Evolutionary conservation across 2,888 invertebrate species (phyloP).

Genomic region (Cyclophora punctaria): DNA sequence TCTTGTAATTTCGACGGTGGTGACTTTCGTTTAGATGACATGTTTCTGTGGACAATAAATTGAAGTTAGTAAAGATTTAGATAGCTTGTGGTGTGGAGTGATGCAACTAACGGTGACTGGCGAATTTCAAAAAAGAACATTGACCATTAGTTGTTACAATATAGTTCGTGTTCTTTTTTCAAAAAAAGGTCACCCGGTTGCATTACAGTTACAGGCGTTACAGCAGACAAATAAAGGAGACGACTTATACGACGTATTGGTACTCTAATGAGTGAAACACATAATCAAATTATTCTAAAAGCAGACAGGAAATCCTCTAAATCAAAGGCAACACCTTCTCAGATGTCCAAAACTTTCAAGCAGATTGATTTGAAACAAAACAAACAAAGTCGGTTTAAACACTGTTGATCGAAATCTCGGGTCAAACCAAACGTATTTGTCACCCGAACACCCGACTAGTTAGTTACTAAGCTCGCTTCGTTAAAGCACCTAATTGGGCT

Average conservation of each 20-base stretch:
- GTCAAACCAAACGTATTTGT: slow-evolving; percentile 61
- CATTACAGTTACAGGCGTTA: too few relatives aligned
- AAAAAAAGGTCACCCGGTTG: too few relatives aligned
- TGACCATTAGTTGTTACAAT: too few relatives aligned
- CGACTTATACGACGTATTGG: too few relatives aligned
- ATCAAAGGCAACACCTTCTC: slow-evolving; percentile 3
- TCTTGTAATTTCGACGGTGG: slow-evolving; percentile 95
- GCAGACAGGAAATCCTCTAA: too few relatives aligned
- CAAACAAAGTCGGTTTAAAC: slow-evolving; percentile 34
- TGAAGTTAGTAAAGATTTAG: slow-evolving; percentile 1
- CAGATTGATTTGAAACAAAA: slow-evolving; percentile 37
- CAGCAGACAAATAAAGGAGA: too few relatives aligned
- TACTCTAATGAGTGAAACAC: too few relatives aligned
- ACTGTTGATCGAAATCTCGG: slow-evolving; percentile 42
- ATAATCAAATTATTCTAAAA: too few relatives aligned
- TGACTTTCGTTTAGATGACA: slow-evolving; percentile 98
- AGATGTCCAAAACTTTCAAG: slow-evolving; percentile 17
- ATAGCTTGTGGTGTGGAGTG: too few relatives aligned
- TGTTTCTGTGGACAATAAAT: slow-evolving; percentile 82
- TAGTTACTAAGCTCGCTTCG: slow-evolving; percentile 61
- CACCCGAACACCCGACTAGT: slow-evolving; percentile 45
- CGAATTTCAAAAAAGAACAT: too few relatives aligned
- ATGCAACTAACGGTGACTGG: too few relatives aligned
- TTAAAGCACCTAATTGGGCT: slow-evolving; percentile 68
- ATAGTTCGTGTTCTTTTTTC: too few relatives aligned